Percentiles rank a stretch among this genome's conserved stretches.
These are phyloP conservation scores for Sinosuthora webbiana DNA, from an alignment of 2,113 vertebrate genomes.

Conservation along the genomic window DNA sequence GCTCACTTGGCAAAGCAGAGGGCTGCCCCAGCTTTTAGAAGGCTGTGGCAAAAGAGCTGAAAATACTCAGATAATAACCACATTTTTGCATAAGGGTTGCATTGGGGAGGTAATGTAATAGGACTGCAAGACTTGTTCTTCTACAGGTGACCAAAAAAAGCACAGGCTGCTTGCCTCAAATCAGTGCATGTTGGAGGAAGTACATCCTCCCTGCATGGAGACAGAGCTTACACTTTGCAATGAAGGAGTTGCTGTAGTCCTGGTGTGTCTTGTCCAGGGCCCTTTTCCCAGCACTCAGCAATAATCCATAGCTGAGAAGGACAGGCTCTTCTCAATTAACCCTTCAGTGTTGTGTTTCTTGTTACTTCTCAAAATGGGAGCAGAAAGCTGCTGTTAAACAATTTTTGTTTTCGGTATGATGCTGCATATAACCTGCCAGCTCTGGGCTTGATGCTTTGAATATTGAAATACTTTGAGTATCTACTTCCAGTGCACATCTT, in stretches of 20 bases:
- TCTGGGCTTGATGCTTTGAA: neutral
- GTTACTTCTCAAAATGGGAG: neutral
- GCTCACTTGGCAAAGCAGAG: neutral
- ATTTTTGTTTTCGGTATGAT: neutral
- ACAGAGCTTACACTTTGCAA: neutral
- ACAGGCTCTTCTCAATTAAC: neutral
- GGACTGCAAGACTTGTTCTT: neutral
- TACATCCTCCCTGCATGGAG: neutral
- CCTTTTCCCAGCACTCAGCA: neutral
- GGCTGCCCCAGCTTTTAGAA: neutral
- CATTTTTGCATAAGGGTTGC: neutral
- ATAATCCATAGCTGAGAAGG: neutral
- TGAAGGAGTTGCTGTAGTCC: neutral
- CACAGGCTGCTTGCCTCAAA: neutral
- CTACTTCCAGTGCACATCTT: neutral
- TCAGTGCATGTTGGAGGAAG: neutral
- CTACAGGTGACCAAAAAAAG: neutral
- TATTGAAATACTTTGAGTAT: neutral
- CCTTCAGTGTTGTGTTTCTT: neutral
- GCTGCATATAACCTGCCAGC: neutral
- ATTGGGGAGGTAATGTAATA: neutral
- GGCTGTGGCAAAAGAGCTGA: neutral
- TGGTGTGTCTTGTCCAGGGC: neutral
- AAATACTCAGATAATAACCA: neutral
- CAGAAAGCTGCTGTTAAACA: neutral